Conservation (phyloP, 2,888 invertebrate species). For the Lamellibrachia columna region DNA sequence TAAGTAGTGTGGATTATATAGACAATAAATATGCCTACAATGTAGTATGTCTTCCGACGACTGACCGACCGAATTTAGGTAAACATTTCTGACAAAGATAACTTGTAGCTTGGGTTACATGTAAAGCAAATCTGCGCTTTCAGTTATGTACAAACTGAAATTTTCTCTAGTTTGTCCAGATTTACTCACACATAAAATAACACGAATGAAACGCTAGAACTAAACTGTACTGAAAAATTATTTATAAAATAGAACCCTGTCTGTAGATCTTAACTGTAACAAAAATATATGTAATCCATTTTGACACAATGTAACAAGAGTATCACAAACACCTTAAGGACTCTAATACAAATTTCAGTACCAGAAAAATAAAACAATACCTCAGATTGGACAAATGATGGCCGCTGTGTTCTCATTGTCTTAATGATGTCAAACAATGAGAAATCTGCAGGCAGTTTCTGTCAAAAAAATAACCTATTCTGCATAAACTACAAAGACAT, state of each 20-base stretch:
- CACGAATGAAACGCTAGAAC: neutral
- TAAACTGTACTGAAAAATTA: neutral
- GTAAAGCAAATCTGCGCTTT: neutral
- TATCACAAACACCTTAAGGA: neutral
- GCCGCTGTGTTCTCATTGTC: constrained; percentile 70
- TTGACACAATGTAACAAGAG: too few species aligned
- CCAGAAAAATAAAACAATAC: constrained; percentile 44
- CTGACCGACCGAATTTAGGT: neutral
- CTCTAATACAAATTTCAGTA: neutral
- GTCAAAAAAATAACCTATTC: constrained; percentile 34
- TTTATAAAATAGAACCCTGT: neutral
- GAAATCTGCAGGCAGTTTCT: constrained; percentile 63
- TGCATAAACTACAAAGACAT: neutral
- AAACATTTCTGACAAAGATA: neutral
- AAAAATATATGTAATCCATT: too few species aligned
- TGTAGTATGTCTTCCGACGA: too few species aligned
- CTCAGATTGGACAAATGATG: constrained; percentile 64
- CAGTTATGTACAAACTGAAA: neutral
- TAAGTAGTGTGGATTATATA: too few species aligned
- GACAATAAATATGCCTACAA: too few species aligned
- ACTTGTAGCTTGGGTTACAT: constrained; percentile 17
- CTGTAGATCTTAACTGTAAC: neutral
- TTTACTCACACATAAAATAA: neutral
- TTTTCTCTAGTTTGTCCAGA: neutral
- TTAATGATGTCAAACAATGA: constrained; percentile 69